Evolutionary conservation across 2,113 vertebrate species (phyloP).

Genomic region (Gobio gobio): DNA sequence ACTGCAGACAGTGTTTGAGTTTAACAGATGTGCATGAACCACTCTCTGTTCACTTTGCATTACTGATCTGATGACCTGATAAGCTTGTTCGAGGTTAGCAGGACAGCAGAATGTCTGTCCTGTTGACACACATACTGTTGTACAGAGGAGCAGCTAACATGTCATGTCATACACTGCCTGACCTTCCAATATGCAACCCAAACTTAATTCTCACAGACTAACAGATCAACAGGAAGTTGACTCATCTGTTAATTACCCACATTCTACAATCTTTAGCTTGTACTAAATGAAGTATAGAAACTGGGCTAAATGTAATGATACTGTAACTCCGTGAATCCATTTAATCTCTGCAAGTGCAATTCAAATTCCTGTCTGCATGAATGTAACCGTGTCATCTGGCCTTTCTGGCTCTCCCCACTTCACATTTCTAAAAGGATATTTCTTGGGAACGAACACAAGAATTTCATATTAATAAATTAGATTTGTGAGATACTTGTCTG

Average conservation of each 20-base stretch:
- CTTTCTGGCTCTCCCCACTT: not conserved
- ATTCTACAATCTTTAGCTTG: not conserved
- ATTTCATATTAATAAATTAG: not conserved
- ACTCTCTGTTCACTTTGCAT: not conserved
- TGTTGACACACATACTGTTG: slow-evolving; percentile 14
- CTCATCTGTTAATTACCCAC: not conserved
- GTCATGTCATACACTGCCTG: slow-evolving; percentile 18
- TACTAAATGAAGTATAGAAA: not conserved
- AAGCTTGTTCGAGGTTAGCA: not conserved
- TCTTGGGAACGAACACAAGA: not conserved
- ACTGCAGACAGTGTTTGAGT: not conserved
- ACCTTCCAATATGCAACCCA: not conserved
- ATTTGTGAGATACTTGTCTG: slow-evolving; percentile 5
- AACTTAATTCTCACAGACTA: not conserved
- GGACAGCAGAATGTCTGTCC: not conserved
- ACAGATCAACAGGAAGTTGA: not conserved
- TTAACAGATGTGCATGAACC: not conserved
- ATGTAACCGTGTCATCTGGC: not conserved
- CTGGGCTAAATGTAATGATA: not conserved
- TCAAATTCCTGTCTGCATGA: not conserved
- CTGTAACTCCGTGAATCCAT: not conserved
- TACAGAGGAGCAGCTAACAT: not conserved
- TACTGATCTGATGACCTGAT: not conserved
- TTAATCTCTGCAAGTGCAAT: not conserved
- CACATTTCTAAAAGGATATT: not conserved